phyloP scores from a whole-genome alignment of 2,888 invertebrate genomes.

The Digitonthophagus gazella region DNA sequence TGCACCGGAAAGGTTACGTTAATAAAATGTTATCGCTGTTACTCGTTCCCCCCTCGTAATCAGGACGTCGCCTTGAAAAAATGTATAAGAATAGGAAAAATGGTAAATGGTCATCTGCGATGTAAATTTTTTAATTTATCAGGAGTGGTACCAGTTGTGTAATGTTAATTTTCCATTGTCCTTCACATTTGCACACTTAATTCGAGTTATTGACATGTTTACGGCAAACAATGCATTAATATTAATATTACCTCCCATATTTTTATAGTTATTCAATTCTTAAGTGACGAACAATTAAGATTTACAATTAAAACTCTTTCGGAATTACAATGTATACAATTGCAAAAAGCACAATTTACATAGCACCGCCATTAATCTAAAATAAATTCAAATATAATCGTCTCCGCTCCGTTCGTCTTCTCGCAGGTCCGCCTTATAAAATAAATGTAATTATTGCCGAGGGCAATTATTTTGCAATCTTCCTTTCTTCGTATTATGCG shows the following conservation, averaged over 20 bases:
- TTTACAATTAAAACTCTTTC: neutral
- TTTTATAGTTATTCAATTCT: neutral
- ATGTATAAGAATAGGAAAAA: neutral
- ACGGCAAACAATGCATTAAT: neutral
- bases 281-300: neutral
- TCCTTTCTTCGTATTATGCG: slow-evolving; percentile 14
- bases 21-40: neutral
- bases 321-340: neutral
- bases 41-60: neutral
- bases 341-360: slow-evolving; percentile 6
- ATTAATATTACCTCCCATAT: neutral
- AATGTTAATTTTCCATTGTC: neutral
- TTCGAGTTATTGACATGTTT: neutral
- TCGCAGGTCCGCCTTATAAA: slow-evolving; percentile 2
- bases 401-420: neutral
- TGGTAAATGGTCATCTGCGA: neutral
- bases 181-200: neutral
- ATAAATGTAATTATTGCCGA: slow-evolving; percentile 15
- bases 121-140: neutral
- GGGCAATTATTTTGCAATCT: slow-evolving; percentile 17
- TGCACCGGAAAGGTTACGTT: neutral
- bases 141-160: neutral
- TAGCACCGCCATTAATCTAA: neutral
- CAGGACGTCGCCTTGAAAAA: neutral
- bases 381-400: neutral